Base-by-base conservation (phyloP, 1,140 invertebrate genomes). In the Drosophila persimilis region DNA sequence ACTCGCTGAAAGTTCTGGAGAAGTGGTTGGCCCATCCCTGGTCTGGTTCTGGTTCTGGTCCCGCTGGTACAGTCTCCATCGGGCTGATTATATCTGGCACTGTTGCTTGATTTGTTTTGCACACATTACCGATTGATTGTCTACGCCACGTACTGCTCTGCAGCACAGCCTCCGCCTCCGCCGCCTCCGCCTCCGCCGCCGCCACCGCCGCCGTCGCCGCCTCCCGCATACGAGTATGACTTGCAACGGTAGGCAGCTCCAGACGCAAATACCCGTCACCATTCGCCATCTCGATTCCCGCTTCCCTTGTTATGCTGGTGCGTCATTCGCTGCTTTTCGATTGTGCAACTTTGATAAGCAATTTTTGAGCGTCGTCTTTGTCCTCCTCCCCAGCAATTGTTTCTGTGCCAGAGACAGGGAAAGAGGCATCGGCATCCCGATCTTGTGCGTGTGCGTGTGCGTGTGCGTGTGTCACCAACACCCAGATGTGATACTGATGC, bases 41-140 rank as follows among this genome's bases (percentile, higher is more conserved):
- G 24, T 26, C 24, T 26, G 3, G 24, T 26, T 5, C 24, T 24
- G 24, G 24, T 24, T 5, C 24, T 26, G 24, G 70, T 56, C 31
- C 29, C 29, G 47, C 29, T 29, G 29, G 31, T 9, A 31, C 31
- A 22, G n/a, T 26, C 8, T 26, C 44, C 26, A 13, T 39, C 3
- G 11, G 11, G 11, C 72, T 86, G 77, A 84, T 84, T 86, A 86
- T 77, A 84, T 84, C 80, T 76, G 39, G 17, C 47, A 57, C 53
- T 57, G 80, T 80, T 86, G 80, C 81, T 73, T 80, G 81, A 84
- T 84, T 84, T 84, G 80, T 86, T 84, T 77, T 86, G 80, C 80
- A 84, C 80, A 86, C 80, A 84, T 80, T 84, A 80, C 81, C 77
- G 51, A 69, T 77, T 77, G 78, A 80, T 76, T 80, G 77, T 80